These are phyloP conservation scores for Cydia amplana DNA, from an alignment of 1,140 invertebrate genomes.

Conservation along the genomic window DNA sequence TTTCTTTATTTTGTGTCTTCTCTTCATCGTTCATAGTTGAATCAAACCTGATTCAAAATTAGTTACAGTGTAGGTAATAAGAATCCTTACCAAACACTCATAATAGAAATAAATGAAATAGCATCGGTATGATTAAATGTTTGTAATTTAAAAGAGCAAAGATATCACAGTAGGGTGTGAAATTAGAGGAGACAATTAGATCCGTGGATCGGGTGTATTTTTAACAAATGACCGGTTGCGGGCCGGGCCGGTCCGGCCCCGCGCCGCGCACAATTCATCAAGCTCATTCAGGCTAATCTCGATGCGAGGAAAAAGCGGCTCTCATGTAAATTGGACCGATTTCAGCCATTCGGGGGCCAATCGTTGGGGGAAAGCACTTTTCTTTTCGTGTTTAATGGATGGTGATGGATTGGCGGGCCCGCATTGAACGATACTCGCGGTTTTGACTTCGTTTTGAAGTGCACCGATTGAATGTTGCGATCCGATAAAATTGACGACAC, in stretches of 20 bases:
- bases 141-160: conserved; percentile 49
- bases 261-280: conserved; percentile 76
- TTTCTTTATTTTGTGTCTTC: conserved; percentile 37
- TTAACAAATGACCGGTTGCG: conserved; percentile 76
- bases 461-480: conserved; percentile 62
- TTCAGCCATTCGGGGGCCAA: conserved; percentile 65
- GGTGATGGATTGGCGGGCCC: conserved; percentile 75
- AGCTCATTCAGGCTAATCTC: conserved; percentile 79
- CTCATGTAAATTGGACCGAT: conserved; percentile 79
- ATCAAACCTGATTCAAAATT: conserved; percentile 5
- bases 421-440: conserved; percentile 71
- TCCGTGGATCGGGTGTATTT: conserved; percentile 77
- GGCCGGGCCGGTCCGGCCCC: conserved; percentile 48
- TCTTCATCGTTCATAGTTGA: conserved; percentile 38
- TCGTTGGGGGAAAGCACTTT: conserved; percentile 75
- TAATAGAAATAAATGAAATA: not conserved
- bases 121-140: conserved; percentile 16
- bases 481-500: conserved; percentile 34
- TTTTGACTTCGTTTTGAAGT: conserved; percentile 74
- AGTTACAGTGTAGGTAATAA: not conserved
- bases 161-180: conserved; percentile 73
- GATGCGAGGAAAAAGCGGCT: conserved; percentile 78
- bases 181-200: conserved; percentile 79
- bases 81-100: not conserved
- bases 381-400: conserved; percentile 79